Evolutionary conservation across 2,888 invertebrate genomes (phyloP), one percentile per base, ranked within the genome.

Genomic region (Drosophila prolongata): DNA sequence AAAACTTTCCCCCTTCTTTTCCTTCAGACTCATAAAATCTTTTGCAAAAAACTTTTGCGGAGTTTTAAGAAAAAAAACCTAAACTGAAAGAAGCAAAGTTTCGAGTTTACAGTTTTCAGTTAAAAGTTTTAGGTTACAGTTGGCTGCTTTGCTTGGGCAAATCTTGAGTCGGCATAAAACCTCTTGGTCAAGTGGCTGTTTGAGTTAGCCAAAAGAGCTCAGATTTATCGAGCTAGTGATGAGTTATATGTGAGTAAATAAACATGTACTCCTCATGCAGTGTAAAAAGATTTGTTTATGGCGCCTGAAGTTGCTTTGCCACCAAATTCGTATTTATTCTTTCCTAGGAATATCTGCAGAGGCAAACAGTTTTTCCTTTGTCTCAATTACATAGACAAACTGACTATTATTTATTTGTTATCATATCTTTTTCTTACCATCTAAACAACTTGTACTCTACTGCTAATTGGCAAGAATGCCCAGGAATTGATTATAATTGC

Each of bases 401-500:
- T 62, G 40, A 35, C 44, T 37, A 62, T 52, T 57, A 65, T 65
- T 64, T 78, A 8, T 40, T 42, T 19, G 54, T 42, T 24, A 55
- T 67, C 24, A 24, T 4, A 24, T 24, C 24, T 67, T 44, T 56
- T 50, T 55, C 49, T 16, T 13, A n/a, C 10, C n/a, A 10, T 43
- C 35, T n/a, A 16, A 11, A 16, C 42, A 5, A 10, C 11, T 40
- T 56, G 61, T 49, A 55, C 58, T 80, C 84, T 81, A 71, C 62
- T 56, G n/a, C 65, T 87, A 85, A 87, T 87, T 87, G 81, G 72
- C 71, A 40, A 42, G 19, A 52, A 49, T 42, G 60, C 44, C 42
- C 30, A 68, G 62, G 62, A 69, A 81, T 75, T 50, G 52, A 77
- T 64, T 72, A 75, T 83, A 78, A 86, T 83, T 80, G 84, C 87